phyloP scores from a whole-genome alignment of 2,113 vertebrate genomes.

The Thalassoma bifasciatum region DNA sequence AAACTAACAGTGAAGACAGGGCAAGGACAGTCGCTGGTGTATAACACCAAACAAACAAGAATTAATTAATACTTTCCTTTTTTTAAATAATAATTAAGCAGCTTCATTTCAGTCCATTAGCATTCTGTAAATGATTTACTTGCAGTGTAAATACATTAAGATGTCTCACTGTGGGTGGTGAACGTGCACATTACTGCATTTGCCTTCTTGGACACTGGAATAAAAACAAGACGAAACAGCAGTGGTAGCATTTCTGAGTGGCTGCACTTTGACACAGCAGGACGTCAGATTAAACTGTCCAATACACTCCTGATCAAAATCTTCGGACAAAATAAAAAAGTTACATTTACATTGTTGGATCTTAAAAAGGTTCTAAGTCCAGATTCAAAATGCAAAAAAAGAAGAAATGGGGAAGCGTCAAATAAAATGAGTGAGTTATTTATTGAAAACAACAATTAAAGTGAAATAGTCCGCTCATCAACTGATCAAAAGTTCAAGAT shows the following conservation, averaged over 20 bases:
- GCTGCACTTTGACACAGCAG: neutral
- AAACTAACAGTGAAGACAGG: conserved; percentile 25
- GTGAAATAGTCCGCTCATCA: no score
- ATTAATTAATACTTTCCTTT: neutral
- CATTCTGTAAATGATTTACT: neutral
- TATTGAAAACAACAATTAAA: no score
- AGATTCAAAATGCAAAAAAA: no score
- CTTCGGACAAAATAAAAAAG: no score
- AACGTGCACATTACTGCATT: neutral
- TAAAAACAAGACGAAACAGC: neutral
- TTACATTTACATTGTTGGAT: no score
- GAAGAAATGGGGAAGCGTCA: no score
- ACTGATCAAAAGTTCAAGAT: no score
- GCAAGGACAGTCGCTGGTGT: conserved; percentile 1
- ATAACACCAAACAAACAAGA: conserved; percentile 6
- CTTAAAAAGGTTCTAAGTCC: no score
- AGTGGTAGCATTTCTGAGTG: neutral
- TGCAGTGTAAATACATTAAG: neutral
- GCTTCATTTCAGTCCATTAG: neutral
- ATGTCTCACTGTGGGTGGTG: neutral
- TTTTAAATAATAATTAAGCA: neutral
- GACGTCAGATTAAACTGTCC: no score
- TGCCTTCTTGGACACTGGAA: neutral
- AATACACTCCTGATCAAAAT: no score
- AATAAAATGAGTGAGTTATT: no score